Evolutionary conservation across 2,888 invertebrate genomes (phyloP).

Genomic region (Melolontha melolontha): DNA sequence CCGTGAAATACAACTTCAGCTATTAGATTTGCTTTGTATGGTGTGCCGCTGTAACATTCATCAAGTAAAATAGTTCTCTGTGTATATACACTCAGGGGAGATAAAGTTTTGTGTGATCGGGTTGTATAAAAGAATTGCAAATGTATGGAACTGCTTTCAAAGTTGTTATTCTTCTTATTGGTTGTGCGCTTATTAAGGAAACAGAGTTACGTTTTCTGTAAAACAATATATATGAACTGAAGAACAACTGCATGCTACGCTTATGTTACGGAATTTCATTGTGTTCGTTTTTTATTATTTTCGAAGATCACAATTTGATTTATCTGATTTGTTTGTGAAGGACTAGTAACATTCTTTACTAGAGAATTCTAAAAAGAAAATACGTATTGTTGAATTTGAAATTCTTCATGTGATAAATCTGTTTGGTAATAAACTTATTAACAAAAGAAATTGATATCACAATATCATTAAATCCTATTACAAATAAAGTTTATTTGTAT

Average conservation of each 20-base stretch:
- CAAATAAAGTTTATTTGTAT: too few species aligned
- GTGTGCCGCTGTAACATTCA: conserved; percentile 43
- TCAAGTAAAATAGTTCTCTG: conserved; percentile 42
- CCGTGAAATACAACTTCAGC: conserved; percentile 41
- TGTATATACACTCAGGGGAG: conserved; percentile 36
- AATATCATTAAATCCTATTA: too few species aligned
- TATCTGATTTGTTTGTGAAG: conserved; percentile 15
- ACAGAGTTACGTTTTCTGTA: conserved; percentile 34
- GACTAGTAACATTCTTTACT: conserved; percentile 13
- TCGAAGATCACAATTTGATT: conserved; percentile 23
- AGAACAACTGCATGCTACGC: conserved; percentile 33
- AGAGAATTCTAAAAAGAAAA: too few species aligned
- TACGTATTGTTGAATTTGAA: too few species aligned
- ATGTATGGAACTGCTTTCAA: conserved; percentile 36
- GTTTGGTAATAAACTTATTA: too few species aligned
- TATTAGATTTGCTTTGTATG: conserved; percentile 43
- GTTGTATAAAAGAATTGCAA: conserved; percentile 39
- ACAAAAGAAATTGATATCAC: too few species aligned
- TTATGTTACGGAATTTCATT: conserved; percentile 28
- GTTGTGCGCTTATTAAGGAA: conserved; percentile 35
- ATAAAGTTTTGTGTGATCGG: conserved; percentile 42
- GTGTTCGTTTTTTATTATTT: conserved; percentile 17
- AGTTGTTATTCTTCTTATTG: conserved; percentile 30
- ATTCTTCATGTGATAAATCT: too few species aligned
- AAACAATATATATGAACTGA: conserved; percentile 38